A percentile compares a stretch with the other conserved stretches of the same genome.
These are phyloP conservation scores for Trypoxylus dichotomus DNA, from an alignment of 1,140 invertebrate genomes.

Conservation along the genomic window DNA sequence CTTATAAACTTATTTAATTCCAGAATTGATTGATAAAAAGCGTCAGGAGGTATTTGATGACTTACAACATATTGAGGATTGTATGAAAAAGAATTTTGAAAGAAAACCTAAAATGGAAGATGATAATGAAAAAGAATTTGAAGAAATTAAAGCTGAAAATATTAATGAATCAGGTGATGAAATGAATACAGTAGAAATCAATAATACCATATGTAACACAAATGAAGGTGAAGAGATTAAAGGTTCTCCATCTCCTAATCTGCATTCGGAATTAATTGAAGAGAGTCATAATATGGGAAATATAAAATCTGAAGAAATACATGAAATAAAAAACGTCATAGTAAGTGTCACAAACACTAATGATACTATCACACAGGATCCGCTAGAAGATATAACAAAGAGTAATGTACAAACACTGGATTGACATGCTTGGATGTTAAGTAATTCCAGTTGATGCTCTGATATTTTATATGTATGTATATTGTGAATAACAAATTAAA, in stretches of 20 bases:
- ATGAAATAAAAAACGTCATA: not conserved
- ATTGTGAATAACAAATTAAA: constrained; percentile 15
- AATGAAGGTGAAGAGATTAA: not conserved
- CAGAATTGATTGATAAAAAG: constrained; percentile 56
- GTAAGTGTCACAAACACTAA: not conserved
- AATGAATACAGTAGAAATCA: not conserved
- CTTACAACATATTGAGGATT: constrained; percentile 47
- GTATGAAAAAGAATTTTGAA: constrained; percentile 48
- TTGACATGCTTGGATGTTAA: not conserved
- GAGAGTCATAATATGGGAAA: not conserved
- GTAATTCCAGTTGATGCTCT: not conserved
- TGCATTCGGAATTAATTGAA: not conserved
- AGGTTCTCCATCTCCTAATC: not conserved
- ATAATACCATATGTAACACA: not conserved
- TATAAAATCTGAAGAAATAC: not conserved
- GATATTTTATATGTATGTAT: constrained; percentile 25
- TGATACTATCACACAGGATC: not conserved
- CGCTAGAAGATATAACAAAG: not conserved
- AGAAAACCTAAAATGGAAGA: constrained; percentile 34
- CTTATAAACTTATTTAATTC: constrained; percentile 32
- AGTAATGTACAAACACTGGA: not conserved
- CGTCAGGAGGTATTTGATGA: constrained; percentile 46
- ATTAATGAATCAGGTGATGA: constrained; percentile 30
- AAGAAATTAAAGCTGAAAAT: constrained; percentile 26
- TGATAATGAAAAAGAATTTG: constrained; percentile 31